Conservation (phyloP, 2,888 invertebrate species). For the Cephalotes varians region DNA sequence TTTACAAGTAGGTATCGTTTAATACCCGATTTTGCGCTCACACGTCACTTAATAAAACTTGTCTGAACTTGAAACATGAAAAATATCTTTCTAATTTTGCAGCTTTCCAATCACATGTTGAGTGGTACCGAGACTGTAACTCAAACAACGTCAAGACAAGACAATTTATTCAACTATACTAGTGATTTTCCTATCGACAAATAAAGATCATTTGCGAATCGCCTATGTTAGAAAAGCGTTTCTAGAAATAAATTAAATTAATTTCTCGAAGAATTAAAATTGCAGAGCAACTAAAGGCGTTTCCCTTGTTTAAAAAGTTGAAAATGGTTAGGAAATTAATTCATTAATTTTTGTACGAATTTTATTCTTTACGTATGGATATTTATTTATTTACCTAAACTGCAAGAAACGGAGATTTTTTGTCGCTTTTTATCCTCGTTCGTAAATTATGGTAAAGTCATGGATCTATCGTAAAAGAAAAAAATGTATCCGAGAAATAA, state of each 20-base stretch:
- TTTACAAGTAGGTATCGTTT: neutral
- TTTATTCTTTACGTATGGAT: neutral
- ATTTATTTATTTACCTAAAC: slow-evolving; percentile 33
- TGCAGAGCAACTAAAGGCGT: neutral
- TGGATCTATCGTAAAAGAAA: neutral
- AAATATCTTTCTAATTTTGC: neutral
- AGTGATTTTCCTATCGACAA: neutral
- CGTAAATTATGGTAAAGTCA: neutral
- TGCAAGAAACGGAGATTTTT: neutral
- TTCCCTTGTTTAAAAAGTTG: neutral
- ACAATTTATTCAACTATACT: neutral
- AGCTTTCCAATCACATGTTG: neutral
- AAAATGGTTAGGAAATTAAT: slow-evolving; percentile 1
- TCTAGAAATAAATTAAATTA: neutral
- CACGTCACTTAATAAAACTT: neutral
- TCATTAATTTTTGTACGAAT: slow-evolving; percentile 14
- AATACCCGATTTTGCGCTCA: neutral
- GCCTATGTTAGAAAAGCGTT: neutral
- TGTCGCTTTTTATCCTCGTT: neutral
- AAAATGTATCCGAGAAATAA: slow-evolving; percentile 16
- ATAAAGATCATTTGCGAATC: neutral
- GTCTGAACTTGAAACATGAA: neutral
- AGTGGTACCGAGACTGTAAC: neutral
- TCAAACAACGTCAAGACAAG: neutral
- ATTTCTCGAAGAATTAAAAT: neutral